Percentiles rank a stretch among this genome's conserved stretches.
phyloP scores from a whole-genome alignment of 2,797 vertebrate genomes.

The Limnodromus scolopaceus region DNA sequence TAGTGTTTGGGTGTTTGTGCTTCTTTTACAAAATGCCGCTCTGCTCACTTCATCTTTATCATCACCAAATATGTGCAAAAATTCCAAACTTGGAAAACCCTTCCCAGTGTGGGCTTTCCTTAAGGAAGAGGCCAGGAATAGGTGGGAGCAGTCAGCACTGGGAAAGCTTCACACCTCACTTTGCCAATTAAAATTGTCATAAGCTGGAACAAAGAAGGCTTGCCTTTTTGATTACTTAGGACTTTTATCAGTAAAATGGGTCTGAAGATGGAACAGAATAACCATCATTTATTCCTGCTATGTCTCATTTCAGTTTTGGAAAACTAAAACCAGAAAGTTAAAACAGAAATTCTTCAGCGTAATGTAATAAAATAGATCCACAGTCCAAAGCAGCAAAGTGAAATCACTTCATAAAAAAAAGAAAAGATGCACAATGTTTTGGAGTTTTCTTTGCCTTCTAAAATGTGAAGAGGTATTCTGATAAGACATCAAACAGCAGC shows the following conservation, averaged over 20 bases:
- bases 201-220: not conserved
- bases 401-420: not conserved
- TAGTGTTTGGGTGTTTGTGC: not conserved
- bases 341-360: not conserved
- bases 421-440: not conserved
- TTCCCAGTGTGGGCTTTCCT: not conserved
- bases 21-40: not conserved
- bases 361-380: not conserved
- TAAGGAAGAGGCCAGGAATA: not conserved
- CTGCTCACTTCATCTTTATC: not conserved
- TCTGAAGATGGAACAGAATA: not conserved
- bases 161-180: not conserved
- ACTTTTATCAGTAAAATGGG: not conserved
- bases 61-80: not conserved
- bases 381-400: not conserved
- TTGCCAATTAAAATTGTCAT: not conserved
- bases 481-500: slow-evolving; percentile 7
- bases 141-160: not conserved
- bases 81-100: not conserved
- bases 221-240: not conserved
- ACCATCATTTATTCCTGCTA: rapidly evolving
- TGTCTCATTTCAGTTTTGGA: not conserved
- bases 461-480: not conserved
- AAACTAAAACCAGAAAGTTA: not conserved
- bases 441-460: slow-evolving; percentile 11